Evolutionary conservation across 2,113 vertebrate species (phyloP).

Genomic region (Notarius quadriscutis): DNA sequence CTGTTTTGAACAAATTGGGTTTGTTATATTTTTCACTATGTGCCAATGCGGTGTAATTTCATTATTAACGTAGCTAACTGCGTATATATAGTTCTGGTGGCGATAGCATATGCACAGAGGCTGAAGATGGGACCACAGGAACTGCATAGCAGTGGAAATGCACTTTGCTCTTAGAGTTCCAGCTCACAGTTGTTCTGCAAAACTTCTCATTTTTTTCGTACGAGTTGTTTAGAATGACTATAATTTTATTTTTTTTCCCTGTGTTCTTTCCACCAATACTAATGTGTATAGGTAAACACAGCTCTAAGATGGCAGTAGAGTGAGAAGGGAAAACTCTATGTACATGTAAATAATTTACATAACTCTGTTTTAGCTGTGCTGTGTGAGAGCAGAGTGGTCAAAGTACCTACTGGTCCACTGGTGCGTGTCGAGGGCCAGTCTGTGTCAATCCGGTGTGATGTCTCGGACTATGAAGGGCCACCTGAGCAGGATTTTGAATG

Average conservation of each 20-base stretch:
- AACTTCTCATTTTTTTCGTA: neutral
- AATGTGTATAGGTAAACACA: neutral
- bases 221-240: neutral
- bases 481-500: constrained; percentile 90
- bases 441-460: constrained; percentile 83
- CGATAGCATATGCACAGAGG: neutral
- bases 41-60: neutral
- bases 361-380: constrained; percentile 63
- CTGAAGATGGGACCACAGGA: neutral
- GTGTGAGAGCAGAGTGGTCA: constrained; percentile 80
- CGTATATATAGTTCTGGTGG: neutral
- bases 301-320: neutral
- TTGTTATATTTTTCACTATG: neutral
- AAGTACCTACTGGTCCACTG: constrained; percentile 80
- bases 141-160: neutral
- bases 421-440: constrained; percentile 83
- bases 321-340: neutral
- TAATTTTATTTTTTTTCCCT: neutral
- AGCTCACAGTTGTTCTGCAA: neutral
- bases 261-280: too few species aligned
- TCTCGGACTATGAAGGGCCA: constrained; percentile 86
- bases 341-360: constrained; percentile 15
- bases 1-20: neutral
- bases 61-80: neutral
- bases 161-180: neutral